phyloP scores from a whole-genome alignment of 2,888 invertebrate genomes.

The Anorthoa munda region DNA sequence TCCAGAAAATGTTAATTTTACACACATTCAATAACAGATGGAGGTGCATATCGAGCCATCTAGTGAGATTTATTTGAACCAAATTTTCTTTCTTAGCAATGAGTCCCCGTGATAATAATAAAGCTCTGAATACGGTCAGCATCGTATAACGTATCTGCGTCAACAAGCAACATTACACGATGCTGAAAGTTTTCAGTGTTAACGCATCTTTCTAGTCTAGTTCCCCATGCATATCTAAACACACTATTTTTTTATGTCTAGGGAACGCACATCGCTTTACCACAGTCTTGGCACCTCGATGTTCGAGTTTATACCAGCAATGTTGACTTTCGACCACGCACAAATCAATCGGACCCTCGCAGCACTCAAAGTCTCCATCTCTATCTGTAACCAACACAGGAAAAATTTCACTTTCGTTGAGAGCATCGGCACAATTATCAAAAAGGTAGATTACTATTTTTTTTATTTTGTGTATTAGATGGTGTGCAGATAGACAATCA shows the following conservation, averaged over 20 bases:
- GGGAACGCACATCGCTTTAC: slow-evolving; percentile 96
- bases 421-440: slow-evolving; percentile 94
- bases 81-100: too few species aligned
- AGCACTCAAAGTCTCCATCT: slow-evolving; percentile 94
- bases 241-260: slow-evolving; percentile 75
- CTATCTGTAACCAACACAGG: slow-evolving; percentile 94
- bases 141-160: neutral
- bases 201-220: neutral
- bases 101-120: too few species aligned
- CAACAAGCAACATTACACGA: neutral
- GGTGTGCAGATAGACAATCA: neutral
- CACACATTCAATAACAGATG: too few species aligned
- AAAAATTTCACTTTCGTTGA: slow-evolving; percentile 94
- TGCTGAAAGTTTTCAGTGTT: neutral
- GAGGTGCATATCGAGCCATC: too few species aligned
- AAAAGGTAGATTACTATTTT: slow-evolving; percentile 84
- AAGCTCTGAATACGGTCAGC: neutral
- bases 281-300: slow-evolving; percentile 97
- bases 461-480: slow-evolving; percentile 9
- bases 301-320: slow-evolving; percentile 97
- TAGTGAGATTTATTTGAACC: too few species aligned
- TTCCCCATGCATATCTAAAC: neutral
- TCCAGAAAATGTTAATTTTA: too few species aligned
- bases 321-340: slow-evolving; percentile 97
- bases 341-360: slow-evolving; percentile 94